Evolutionary conservation across 2,113 vertebrate species (phyloP).

Genomic region (Harpagus bidentatus): DNA sequence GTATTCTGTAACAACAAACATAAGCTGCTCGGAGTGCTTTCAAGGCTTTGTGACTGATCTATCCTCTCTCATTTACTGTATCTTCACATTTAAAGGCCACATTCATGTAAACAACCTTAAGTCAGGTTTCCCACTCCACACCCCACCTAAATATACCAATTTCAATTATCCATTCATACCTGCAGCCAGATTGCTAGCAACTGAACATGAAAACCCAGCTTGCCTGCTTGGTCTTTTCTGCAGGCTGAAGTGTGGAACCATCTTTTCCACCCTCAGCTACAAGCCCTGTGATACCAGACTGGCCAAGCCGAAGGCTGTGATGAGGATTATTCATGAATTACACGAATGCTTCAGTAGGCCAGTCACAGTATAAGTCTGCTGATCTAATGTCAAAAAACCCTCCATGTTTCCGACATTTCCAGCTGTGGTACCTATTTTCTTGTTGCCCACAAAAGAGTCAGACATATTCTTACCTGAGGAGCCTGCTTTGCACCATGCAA

Average conservation of each 20-base stretch:
- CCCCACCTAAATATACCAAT: neutral
- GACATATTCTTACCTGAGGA: neutral
- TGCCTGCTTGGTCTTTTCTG: neutral
- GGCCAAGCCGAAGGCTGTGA: neutral
- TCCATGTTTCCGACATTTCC: neutral
- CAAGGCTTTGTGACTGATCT: neutral
- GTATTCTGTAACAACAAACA: conserved; percentile 17
- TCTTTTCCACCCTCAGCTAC: neutral
- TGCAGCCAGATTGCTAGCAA: neutral
- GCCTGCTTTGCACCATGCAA: neutral
- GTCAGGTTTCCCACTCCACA: neutral
- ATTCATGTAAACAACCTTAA: neutral
- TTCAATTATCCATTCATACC: neutral
- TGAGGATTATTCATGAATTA: neutral
- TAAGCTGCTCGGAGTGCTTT: conserved; percentile 3
- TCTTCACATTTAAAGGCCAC: neutral
- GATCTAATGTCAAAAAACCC: neutral
- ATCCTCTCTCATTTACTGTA: neutral
- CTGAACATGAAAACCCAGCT: neutral
- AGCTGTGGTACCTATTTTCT: neutral
- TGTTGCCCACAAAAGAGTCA: neutral
- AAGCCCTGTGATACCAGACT: neutral
- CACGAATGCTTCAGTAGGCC: neutral
- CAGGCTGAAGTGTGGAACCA: neutral
- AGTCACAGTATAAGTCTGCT: neutral